Percentiles rank a stretch among this genome's conserved stretches.
phyloP scores from a whole-genome alignment of 2,888 invertebrate genomes.

The Synanthedon andrenaeformis region DNA sequence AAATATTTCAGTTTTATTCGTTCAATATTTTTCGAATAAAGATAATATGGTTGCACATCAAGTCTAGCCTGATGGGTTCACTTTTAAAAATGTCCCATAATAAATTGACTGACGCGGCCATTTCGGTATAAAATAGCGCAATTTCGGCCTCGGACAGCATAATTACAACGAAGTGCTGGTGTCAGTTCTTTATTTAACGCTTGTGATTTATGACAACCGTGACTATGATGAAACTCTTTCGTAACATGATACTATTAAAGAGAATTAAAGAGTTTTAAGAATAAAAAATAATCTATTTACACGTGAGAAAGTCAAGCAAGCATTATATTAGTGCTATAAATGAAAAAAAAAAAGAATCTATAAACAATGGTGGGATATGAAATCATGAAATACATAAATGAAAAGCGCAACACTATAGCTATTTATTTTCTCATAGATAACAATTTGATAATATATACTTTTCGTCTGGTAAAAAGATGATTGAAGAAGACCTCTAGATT shows the following conservation, averaged over 20 bases:
- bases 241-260: conserved; percentile 12
- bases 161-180: neutral
- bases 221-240: conserved; percentile 16
- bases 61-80: neutral
- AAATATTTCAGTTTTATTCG: too few relatives aligned
- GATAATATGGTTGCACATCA: too few relatives aligned
- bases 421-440: too few relatives aligned
- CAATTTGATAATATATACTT: too few relatives aligned
- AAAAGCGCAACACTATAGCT: too few relatives aligned
- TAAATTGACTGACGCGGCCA: neutral
- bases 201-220: conserved; percentile 19
- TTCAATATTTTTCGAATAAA: too few relatives aligned
- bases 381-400: too few relatives aligned
- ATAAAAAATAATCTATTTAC: neutral
- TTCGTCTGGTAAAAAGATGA: too few relatives aligned
- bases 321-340: too few relatives aligned
- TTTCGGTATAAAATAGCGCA: neutral
- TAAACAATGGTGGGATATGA: neutral
- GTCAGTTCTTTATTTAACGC: conserved; percentile 9
- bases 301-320: neutral
- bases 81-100: neutral
- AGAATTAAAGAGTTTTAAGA: neutral
- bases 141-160: neutral
- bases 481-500: too few relatives aligned
- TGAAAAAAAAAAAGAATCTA: neutral